Base-by-base conservation (phyloP, 1,140 invertebrate genomes). In the Zaprionus ornatus region DNA sequence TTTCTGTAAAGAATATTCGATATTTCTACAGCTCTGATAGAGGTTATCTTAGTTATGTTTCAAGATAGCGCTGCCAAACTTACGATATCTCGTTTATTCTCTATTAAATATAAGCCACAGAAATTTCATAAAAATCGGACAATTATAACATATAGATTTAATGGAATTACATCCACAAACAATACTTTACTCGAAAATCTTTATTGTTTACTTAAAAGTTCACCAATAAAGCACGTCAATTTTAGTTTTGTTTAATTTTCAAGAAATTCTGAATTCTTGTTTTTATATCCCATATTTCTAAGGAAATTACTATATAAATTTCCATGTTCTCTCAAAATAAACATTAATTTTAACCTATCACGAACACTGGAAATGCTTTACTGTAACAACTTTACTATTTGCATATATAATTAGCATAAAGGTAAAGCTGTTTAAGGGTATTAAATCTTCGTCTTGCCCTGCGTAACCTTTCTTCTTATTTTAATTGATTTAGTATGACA, bases 401-500 rank as follows among this genome's bases (percentile, higher is more conserved):
- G 29, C 29, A 32, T 32, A 32, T 32, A 0, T 32, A n/a, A 40
- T 40, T 40, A 5, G 5, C 37, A 40, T 40, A 40, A 40, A 7
- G 15, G n/a, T n/a, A 7, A 40, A n/a, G 15, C 15, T n/a, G 6
- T 45, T n/a, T 10, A 3, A 45, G 40, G n/a, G 40, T 45, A 45
- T 9, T 9, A 17, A 10, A 17, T 17, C 6, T 45, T 17, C 40
- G 40, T 9, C n/a, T 2, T 17, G n/a, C n/a, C 3, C 6, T 9
- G 19, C 3, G n/a, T 17, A 45, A 17, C 15, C 40, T 77, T 68
- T 37, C 13, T 45, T 45, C 40, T n/a, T 45, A 7, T 45, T 78
- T 86, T 77, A 86, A 86, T 87, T 88, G 84, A 83, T 88, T 87
- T 75, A 83, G 77, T 84, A 71, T 54, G 65, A 83, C 68, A 56